Evolutionary conservation across 2,797 vertebrate species (phyloP).

Genomic region (Otus scops): DNA sequence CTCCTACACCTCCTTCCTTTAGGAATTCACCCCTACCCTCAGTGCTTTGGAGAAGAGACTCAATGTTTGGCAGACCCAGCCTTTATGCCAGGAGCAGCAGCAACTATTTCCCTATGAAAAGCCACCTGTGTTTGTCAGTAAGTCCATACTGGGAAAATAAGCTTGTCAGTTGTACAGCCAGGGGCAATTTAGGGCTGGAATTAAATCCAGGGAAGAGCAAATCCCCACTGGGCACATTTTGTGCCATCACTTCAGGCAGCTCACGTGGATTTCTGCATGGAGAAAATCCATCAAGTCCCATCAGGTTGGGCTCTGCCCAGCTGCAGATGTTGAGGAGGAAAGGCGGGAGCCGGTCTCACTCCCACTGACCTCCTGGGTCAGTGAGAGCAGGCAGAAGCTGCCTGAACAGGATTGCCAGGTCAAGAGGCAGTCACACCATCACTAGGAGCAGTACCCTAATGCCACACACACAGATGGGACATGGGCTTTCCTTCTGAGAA

Average conservation of each 20-base stretch:
- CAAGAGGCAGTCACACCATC: neutral
- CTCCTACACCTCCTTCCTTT: neutral
- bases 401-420: neutral
- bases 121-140: neutral
- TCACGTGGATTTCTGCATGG: neutral
- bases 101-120: neutral
- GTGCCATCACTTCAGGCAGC: neutral
- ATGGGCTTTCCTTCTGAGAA: neutral
- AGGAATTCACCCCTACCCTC: neutral
- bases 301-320: neutral
- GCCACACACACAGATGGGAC: accelerated
- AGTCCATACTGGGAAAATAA: neutral
- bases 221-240: accelerated
- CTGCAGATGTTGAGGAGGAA: neutral
- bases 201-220: neutral
- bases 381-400: neutral
- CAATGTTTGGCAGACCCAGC: neutral
- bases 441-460: neutral
- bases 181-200: neutral
- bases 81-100: neutral
- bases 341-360: neutral
- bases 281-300: neutral
- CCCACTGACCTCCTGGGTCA: neutral
- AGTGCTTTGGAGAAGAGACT: neutral
- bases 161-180: accelerated